Percentiles rank a stretch among this genome's conserved stretches.
phyloP scores from a whole-genome alignment of 2,888 invertebrate genomes.

The Atethmia centrago region DNA sequence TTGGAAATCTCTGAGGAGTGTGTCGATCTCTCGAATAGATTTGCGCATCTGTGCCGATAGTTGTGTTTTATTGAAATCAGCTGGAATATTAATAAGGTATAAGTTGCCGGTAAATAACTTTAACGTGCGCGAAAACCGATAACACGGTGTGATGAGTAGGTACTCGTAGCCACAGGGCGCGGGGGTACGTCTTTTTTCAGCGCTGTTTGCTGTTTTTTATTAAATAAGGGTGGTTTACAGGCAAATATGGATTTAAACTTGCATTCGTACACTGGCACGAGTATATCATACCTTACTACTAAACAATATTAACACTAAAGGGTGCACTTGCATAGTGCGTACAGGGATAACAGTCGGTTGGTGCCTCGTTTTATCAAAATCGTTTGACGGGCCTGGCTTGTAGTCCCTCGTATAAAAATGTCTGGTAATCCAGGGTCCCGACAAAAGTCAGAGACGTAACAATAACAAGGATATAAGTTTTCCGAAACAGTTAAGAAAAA shows the following conservation, averaged over 20 bases:
- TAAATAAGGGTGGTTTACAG: not conserved
- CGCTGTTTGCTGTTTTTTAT: not conserved
- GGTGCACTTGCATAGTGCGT: too few relatives aligned
- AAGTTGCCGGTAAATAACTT: not conserved
- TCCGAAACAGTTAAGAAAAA: not conserved
- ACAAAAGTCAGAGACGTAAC: not conserved
- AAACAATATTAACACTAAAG: too few relatives aligned
- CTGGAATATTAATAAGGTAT: constrained; percentile 15
- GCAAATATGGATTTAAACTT: not conserved
- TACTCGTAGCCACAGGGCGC: not conserved
- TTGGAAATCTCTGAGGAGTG: constrained; percentile 14
- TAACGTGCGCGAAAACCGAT: not conserved
- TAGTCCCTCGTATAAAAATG: too few relatives aligned
- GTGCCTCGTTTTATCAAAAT: too few relatives aligned
- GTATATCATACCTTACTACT: not conserved
- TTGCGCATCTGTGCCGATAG: constrained; percentile 7
- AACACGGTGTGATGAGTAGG: too few relatives aligned
- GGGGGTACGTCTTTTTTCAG: too few relatives aligned
- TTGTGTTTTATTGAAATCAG: not conserved
- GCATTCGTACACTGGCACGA: not conserved
- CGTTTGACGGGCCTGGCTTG: too few relatives aligned
- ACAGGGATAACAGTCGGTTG: too few relatives aligned
- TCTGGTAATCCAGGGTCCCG: too few relatives aligned
- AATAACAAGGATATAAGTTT: not conserved
- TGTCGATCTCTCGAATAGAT: constrained; percentile 19